Percentiles rank a stretch among this genome's conserved stretches.
These are phyloP conservation scores for Eidolon dupreanum DNA, from an alignment of 2,797 vertebrate species.

Conservation along the genomic window DNA sequence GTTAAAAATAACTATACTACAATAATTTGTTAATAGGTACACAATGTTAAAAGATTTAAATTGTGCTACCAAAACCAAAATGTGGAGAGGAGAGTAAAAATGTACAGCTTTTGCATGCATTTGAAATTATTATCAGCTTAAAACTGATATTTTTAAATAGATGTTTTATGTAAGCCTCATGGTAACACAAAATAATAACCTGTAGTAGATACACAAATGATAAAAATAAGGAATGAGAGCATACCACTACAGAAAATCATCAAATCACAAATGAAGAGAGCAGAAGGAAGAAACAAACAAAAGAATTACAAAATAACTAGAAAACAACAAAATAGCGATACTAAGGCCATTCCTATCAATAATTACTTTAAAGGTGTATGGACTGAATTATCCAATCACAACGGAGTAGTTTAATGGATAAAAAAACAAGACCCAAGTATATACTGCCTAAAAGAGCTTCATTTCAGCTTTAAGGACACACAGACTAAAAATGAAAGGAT, in stretches of 20 bases:
- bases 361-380: not conserved
- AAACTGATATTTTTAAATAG: not conserved
- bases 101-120: not conserved
- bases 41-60: not conserved
- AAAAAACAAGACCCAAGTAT: not conserved
- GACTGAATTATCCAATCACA: not conserved
- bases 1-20: not conserved
- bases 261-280: not conserved
- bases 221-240: not conserved
- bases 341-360: not conserved
- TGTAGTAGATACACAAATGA: not conserved
- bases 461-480: not conserved
- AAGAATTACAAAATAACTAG: not conserved
- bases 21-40: not conserved
- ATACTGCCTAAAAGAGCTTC: not conserved
- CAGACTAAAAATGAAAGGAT: not conserved
- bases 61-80: not conserved
- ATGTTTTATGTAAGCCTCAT: not conserved
- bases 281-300: not conserved
- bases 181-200: not conserved
- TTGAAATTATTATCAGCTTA: not conserved
- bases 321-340: not conserved
- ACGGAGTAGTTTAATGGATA: not conserved
- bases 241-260: not conserved
- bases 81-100: not conserved